Evolutionary conservation across 2,888 invertebrate species (phyloP), one percentile per base, ranked within the genome.

Genomic region (Plebejus anna): DNA sequence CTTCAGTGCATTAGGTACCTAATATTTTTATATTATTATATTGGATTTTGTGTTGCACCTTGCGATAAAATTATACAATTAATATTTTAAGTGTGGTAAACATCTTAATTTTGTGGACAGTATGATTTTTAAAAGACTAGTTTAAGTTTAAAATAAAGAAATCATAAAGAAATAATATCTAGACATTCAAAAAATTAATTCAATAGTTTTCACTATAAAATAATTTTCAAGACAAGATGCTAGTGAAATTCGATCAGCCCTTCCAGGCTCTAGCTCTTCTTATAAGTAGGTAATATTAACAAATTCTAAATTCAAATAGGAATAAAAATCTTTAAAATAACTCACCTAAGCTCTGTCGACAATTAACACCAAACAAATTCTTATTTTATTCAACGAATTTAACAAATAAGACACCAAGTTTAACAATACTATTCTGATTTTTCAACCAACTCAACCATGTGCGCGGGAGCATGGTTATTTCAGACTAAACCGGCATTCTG

Each of bases 401-500:
- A 47, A 47, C 9, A 47, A 7, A 7, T 1, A 42, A 2, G 42
- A 11, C 47, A 11, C 9, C 9, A 47, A 42, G 2, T 11, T 11
- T 9, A 9, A 42, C 42, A 32, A n/a, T 59, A 75, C 22, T 22
- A 75, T 47, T 47, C 2, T 47, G 47, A 75, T 28, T 59, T 28
- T 75, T 42, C 32, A 59, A 22, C 22, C 6, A 42, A 22, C 42
- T 47, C 66, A 70, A 78, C 78, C 76, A 16, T 61, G 70, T 78
- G 80, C 79, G 79, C 81, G 77, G 70, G 75, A 80, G 81, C 82
- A 76, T 16, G 75, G 61, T 77, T 70, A 28, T 75, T 77, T 76
- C 77, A 78, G 79, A 79, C 80, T 80, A 79, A 32, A 71, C 16
- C 70, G 76, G 76, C 75, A 72, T 75, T 38, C 75, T 75, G 75